These are phyloP conservation scores for Pogonomyrmex californicus DNA, from an alignment of 1,140 invertebrate species.

Conservation along the genomic window DNA sequence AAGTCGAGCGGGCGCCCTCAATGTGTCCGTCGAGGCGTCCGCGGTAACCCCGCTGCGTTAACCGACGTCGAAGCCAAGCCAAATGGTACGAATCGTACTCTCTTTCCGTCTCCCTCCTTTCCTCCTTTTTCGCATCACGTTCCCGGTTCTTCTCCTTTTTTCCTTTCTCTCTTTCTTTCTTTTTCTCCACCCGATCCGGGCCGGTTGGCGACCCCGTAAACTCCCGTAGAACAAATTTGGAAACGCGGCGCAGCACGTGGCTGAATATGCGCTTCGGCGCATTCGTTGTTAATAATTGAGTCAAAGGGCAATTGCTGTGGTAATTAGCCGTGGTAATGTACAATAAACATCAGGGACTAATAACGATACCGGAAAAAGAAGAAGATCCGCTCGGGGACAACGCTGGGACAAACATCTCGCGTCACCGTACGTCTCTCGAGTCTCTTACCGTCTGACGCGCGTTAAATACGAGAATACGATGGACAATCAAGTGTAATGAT, in stretches of 20 bases:
- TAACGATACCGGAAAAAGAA: neutral
- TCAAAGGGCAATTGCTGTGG: slow-evolving; percentile 51
- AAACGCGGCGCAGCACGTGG: slow-evolving; percentile 65
- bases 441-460: neutral
- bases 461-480: no score
- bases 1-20: slow-evolving; percentile 86
- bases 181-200: neutral
- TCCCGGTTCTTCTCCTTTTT: slow-evolving; percentile 19
- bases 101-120: slow-evolving; percentile 15
- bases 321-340: slow-evolving; percentile 47
- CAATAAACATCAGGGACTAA: slow-evolving; percentile 20
- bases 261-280: slow-evolving; percentile 50
- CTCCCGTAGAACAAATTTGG: slow-evolving; percentile 54
- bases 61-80: slow-evolving; percentile 83
- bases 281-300: slow-evolving; percentile 65
- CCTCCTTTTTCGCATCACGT: neutral
- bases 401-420: neutral
- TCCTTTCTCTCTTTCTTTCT: neutral
- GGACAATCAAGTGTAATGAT: neutral
- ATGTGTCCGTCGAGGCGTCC: slow-evolving; percentile 87
- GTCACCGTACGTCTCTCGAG: neutral
- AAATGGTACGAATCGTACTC: slow-evolving; percentile 81
- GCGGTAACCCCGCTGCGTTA: slow-evolving; percentile 85
- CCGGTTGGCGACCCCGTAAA: slow-evolving; percentile 29
- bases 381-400: neutral